Conservation (phyloP, 2,113 vertebrate genomes). For the Corythaixoides concolor region DNA sequence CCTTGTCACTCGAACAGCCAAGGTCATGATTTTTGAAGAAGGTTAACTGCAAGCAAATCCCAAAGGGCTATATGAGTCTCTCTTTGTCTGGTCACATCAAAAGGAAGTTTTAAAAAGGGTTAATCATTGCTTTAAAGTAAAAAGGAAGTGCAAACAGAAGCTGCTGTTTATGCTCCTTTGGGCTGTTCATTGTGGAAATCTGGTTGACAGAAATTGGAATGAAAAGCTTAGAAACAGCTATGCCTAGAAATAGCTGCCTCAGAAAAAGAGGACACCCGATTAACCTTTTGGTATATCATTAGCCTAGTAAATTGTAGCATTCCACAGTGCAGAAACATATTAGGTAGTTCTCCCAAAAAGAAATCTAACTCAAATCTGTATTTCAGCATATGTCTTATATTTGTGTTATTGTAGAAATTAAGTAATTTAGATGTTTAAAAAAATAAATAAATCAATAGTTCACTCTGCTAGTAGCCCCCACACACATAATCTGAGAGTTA, state of each 20-base stretch:
- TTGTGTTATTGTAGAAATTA: background rate
- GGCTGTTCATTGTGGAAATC: background rate
- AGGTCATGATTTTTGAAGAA: constrained; percentile 16
- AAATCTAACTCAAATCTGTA: background rate
- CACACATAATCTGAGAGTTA: background rate
- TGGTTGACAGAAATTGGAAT: constrained; percentile 12
- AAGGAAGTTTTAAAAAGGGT: constrained; percentile 30
- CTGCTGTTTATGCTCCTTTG: constrained; percentile 28
- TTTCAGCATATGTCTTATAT: background rate
- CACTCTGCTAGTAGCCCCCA: background rate
- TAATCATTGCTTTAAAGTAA: background rate
- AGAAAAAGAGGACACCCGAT: background rate
- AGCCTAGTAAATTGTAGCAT: background rate
- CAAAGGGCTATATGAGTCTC: background rate
- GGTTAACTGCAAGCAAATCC: constrained; percentile 1
- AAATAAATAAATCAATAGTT: background rate
- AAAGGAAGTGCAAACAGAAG: constrained; percentile 33
- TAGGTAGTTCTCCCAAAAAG: background rate
- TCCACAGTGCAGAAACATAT: background rate
- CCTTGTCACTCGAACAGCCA: background rate
- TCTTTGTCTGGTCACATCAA: constrained; percentile 14
- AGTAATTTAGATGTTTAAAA: background rate
- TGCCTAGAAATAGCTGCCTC: background rate
- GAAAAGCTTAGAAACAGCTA: constrained; percentile 29
- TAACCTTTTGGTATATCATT: background rate